Evolutionary conservation across 2,113 vertebrate genomes (phyloP).

Genomic region (Cichladusa arquata): DNA sequence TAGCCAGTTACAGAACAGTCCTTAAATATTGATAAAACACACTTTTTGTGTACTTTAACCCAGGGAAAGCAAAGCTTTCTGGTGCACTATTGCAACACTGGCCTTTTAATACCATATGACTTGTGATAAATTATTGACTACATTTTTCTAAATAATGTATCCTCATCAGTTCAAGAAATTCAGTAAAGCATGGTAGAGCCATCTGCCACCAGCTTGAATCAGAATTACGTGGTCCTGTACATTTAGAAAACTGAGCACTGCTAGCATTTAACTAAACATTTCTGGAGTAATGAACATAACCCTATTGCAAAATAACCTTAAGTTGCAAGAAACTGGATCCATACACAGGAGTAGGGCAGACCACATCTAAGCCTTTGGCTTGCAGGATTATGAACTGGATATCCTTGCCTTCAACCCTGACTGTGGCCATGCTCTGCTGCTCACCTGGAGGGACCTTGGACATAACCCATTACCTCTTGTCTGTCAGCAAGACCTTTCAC

Average conservation of each 20-base stretch:
- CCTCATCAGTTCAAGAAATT: neutral
- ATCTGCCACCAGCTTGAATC: neutral
- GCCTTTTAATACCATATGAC: neutral
- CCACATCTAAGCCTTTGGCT: neutral
- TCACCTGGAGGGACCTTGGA: neutral
- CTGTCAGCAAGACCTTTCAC: neutral
- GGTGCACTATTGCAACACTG: neutral
- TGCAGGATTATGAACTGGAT: neutral
- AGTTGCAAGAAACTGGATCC: neutral
- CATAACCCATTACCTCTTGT: neutral
- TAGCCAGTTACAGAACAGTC: neutral
- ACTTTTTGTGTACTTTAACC: neutral
- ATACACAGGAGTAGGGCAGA: neutral
- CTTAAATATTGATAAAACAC: slow-evolving; percentile 25
- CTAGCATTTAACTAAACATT: neutral
- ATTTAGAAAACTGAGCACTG: neutral
- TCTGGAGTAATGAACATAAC: neutral
- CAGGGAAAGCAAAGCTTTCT: neutral
- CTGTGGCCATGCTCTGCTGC: neutral
- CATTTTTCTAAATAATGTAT: slow-evolving; percentile 50
- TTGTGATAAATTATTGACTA: slow-evolving; percentile 49
- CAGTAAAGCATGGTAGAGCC: neutral
- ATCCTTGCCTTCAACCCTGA: neutral
- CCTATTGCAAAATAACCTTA: neutral
- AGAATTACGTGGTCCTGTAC: neutral